Percentiles rank a stretch among this genome's conserved stretches.
Evolutionary conservation across 2,888 invertebrate species (phyloP).

Genomic region (Amphiduros pacificus): DNA sequence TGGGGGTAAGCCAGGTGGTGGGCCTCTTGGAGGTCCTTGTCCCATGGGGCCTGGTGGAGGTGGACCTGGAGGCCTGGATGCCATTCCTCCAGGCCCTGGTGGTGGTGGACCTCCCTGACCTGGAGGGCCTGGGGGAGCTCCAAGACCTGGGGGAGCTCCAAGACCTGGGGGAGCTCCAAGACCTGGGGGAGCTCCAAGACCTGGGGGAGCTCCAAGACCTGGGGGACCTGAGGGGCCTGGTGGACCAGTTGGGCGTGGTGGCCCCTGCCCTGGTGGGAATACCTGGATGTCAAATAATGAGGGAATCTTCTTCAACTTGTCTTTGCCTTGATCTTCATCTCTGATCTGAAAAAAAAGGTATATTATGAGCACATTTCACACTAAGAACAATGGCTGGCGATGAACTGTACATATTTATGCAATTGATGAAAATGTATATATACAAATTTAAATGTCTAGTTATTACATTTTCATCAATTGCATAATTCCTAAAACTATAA

Average conservation of each 20-base stretch:
- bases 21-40: too few species aligned
- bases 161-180: constrained; percentile 2
- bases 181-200: constrained; percentile 6
- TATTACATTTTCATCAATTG: too few species aligned
- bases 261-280: constrained; percentile 38
- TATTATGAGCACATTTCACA: too few species aligned
- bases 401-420: too few species aligned
- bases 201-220: constrained; percentile 19
- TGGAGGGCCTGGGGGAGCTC: background rate
- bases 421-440: too few species aligned
- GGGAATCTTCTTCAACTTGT: constrained; percentile 46
- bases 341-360: constrained; percentile 3
- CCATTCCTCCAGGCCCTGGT: background rate
- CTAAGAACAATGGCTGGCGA: too few species aligned
- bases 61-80: background rate
- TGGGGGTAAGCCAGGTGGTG: too few species aligned
- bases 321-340: constrained; percentile 8
- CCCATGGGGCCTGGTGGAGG: background rate
- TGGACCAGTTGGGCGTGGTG: constrained; percentile 19
- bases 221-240: constrained; percentile 22
- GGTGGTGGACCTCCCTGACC: background rate
- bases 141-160: background rate
- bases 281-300: constrained; percentile 55
- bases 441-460: too few species aligned
- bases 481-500: too few species aligned